A percentile compares a stretch with the other conserved stretches of the same genome.
phyloP scores from a whole-genome alignment of 2,113 vertebrate genomes.

The Myiagra hebetior region DNA sequence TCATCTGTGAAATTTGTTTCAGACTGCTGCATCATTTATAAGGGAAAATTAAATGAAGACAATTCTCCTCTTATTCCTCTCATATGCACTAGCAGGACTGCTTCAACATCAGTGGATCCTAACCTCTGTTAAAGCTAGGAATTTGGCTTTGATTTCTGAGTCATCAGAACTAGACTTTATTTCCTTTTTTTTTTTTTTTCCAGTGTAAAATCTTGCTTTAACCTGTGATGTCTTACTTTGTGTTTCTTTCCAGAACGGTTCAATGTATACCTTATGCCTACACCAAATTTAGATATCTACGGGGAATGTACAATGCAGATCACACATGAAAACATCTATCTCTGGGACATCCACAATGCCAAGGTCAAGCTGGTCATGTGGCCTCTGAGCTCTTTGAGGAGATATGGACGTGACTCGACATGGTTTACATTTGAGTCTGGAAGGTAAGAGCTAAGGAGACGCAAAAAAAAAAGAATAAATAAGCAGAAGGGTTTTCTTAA shows the following conservation, averaged over 20 bases:
- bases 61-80: background rate
- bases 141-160: background rate
- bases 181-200: background rate
- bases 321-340: conserved; percentile 98
- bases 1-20: background rate
- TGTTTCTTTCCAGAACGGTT: conserved; percentile 84
- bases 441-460: conserved; percentile 79
- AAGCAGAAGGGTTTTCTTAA: background rate
- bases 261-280: conserved; percentile 98
- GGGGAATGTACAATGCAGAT: conserved; percentile 99
- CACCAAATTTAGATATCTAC: conserved; percentile 98
- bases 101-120: background rate
- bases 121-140: background rate
- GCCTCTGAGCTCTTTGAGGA: conserved; percentile 94
- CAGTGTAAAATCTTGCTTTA: background rate
- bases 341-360: conserved; percentile 98
- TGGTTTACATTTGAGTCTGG: conserved; percentile 99
- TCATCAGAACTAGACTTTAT: background rate
- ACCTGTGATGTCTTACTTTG: background rate
- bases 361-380: conserved; percentile 98
- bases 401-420: conserved; percentile 96
- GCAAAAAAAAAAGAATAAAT: background rate
- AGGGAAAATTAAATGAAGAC: background rate
- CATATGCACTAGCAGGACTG: background rate
- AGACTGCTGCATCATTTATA: background rate